Percentiles rank a stretch among this genome's conserved stretches.
Conservation (phyloP, 2,888 invertebrate species). For the Hirudinaria manillensis region DNA sequence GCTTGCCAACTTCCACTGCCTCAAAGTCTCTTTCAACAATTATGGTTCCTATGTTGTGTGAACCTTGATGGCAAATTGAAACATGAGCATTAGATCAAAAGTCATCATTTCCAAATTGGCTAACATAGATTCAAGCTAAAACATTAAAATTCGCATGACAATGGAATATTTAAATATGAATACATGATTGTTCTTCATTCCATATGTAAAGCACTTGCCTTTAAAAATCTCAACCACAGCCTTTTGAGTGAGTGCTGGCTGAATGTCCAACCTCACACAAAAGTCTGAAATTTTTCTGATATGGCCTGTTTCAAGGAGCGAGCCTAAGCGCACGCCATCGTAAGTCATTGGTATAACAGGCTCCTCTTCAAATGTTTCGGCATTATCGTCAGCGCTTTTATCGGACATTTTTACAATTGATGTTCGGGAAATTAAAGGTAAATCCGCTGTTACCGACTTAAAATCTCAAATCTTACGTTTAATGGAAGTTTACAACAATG, state of each 20-base stretch:
- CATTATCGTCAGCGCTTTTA: neutral
- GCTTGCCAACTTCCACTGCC: constrained; percentile 57
- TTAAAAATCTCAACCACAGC: constrained; percentile 45
- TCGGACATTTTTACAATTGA: constrained; percentile 6
- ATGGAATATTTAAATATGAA: too few species aligned
- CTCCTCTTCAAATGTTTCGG: neutral
- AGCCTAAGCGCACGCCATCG: constrained; percentile 50
- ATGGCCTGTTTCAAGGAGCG: constrained; percentile 46
- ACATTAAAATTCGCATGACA: too few species aligned
- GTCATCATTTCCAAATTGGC: neutral
- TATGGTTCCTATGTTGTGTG: constrained; percentile 11
- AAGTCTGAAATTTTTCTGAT: constrained; percentile 41
- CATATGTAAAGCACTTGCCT: constrained; percentile 41
- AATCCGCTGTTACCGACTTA: neutral
- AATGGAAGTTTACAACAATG: constrained; percentile 10
- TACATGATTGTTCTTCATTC: too few species aligned
- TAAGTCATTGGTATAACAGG: neutral
- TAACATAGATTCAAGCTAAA: too few species aligned
- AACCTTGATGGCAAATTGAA: neutral
- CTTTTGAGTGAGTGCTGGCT: constrained; percentile 41
- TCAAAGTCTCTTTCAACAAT: constrained; percentile 32
- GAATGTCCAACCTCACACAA: constrained; percentile 43
- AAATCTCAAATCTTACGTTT: neutral
- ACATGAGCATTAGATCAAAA: neutral
- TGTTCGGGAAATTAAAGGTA: neutral